These are phyloP conservation scores for Motacilla tschutschensis DNA, from an alignment of 2,113 vertebrate genomes.

Conservation along the genomic window DNA sequence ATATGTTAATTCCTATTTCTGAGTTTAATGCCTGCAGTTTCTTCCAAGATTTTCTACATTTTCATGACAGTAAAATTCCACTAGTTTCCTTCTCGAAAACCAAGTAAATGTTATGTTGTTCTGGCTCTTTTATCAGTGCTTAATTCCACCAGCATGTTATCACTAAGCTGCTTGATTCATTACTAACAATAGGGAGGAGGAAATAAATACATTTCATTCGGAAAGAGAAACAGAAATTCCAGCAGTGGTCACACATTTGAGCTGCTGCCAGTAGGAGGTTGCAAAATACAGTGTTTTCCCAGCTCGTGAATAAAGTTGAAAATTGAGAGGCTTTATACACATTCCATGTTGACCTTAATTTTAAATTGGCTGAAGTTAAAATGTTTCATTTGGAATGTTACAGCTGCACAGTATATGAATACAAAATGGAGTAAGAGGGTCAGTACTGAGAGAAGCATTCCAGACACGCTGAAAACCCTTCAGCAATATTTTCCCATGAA, in stretches of 20 bases:
- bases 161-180: neutral
- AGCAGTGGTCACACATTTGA: slow-evolving; percentile 9
- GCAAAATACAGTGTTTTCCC: slow-evolving; percentile 39
- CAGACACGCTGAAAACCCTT: neutral
- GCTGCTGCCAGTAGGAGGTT: slow-evolving; percentile 26
- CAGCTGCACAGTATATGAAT: neutral
- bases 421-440: neutral
- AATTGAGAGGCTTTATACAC: neutral
- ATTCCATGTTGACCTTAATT: neutral
- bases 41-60: neutral
- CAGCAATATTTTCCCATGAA: slow-evolving; percentile 35
- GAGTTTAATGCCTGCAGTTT: neutral
- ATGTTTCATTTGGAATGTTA: neutral
- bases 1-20: neutral
- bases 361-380: neutral
- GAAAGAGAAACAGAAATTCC: slow-evolving; percentile 35
- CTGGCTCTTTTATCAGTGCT: neutral
- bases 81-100: slow-evolving; percentile 14
- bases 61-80: neutral
- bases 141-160: slow-evolving; percentile 32
- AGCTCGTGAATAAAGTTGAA: neutral
- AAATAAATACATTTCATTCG: slow-evolving; percentile 22
- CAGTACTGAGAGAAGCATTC: neutral
- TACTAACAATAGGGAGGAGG: neutral
- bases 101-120: slow-evolving; percentile 9